Conservation (phyloP, 2,113 vertebrate genomes). For the Numida meleagris region DNA sequence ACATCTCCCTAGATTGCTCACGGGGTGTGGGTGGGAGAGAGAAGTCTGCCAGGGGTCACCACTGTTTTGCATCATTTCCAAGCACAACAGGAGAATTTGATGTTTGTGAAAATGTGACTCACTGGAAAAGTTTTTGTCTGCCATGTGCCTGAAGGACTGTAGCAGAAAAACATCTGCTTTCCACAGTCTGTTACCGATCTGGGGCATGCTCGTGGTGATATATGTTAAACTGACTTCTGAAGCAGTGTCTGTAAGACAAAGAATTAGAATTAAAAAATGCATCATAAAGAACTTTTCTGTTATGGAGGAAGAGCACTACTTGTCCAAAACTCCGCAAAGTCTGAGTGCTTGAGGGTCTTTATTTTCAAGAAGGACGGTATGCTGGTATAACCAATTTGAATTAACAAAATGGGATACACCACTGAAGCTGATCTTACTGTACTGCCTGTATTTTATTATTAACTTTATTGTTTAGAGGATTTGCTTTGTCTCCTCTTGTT, state of each 20-base stretch:
- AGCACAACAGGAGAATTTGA: not conserved
- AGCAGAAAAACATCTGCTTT: constrained; percentile 11
- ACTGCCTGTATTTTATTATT: not conserved
- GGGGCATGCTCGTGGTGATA: not conserved
- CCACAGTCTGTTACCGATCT: not conserved
- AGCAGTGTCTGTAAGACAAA: not conserved
- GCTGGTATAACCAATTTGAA: not conserved
- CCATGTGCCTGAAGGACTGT: not conserved
- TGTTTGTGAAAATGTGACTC: constrained; percentile 43
- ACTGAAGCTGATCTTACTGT: not conserved
- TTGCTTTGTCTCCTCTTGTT: not conserved
- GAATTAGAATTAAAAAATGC: not conserved
- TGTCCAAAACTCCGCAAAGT: not conserved
- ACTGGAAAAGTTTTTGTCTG: constrained; percentile 10
- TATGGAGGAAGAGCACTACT: not conserved
- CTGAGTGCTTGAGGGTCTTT: not conserved
- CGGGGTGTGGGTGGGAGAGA: not conserved
- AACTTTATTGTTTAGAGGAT: not conserved
- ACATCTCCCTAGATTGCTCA: not conserved
- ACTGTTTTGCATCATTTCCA: constrained; percentile 17
- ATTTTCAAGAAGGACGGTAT: not conserved
- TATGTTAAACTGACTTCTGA: not conserved
- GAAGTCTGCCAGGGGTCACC: constrained; percentile 20
- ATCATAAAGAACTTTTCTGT: fast-evolving
- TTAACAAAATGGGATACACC: not conserved